phyloP scores from a whole-genome alignment of 2,888 invertebrate genomes.

The Drepanosiphum platanoidis region DNA sequence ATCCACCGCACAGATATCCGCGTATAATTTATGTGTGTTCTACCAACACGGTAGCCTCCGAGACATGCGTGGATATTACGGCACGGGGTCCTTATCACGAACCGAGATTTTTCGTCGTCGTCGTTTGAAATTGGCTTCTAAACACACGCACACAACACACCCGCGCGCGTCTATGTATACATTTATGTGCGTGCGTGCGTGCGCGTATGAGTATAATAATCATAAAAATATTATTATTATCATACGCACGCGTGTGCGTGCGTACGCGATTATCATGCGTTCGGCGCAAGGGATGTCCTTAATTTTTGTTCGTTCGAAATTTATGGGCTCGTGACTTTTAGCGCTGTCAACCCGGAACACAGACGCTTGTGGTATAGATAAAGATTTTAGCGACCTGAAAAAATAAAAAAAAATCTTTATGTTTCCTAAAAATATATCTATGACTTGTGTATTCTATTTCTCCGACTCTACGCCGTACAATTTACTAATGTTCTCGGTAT shows the following conservation, averaged over 20 bases:
- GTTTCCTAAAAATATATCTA: conserved; percentile 52
- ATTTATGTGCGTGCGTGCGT: not conserved
- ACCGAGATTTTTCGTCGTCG: conserved; percentile 55
- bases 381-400: conserved; percentile 47
- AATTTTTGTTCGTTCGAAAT: conserved; percentile 46
- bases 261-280: too few species aligned
- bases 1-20: conserved; percentile 60
- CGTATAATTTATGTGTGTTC: conserved; percentile 60
- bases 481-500: conserved; percentile 28
- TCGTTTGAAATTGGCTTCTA: conserved; percentile 51
- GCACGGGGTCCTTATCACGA: conserved; percentile 50
- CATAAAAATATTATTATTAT: not conserved
- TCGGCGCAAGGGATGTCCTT: conserved; percentile 48
- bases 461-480: not conserved
- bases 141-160: conserved; percentile 4
- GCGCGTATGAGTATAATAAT: not conserved
- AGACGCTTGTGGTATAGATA: conserved; percentile 36
- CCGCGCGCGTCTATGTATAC: not conserved
- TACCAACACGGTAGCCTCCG: conserved; percentile 61
- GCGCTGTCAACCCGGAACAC: conserved; percentile 39
- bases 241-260: not conserved
- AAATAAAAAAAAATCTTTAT: conserved; percentile 40
- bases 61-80: conserved; percentile 49
- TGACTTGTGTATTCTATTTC: conserved; percentile 29
- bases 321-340: conserved; percentile 51